phyloP scores from a whole-genome alignment of 2,113 vertebrate species.

The Spea multiplicata region DNA sequence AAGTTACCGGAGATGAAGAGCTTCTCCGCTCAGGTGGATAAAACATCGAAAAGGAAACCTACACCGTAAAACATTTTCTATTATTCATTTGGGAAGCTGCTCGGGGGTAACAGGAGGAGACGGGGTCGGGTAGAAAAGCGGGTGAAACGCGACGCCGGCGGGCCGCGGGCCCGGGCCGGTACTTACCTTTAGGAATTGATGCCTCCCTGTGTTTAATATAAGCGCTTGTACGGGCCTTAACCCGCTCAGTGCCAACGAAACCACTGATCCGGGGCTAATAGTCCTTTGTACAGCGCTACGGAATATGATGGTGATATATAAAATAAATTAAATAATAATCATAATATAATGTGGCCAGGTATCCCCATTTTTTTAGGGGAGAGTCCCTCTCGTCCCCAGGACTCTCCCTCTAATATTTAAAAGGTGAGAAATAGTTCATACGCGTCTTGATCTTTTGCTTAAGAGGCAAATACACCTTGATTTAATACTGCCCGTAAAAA shows the following conservation, averaged over 20 bases:
- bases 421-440: too few relatives aligned
- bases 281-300: too few relatives aligned
- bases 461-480: too few relatives aligned
- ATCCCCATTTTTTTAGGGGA: too few relatives aligned
- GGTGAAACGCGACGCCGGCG: background rate
- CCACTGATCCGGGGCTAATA: too few relatives aligned
- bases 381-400: too few relatives aligned
- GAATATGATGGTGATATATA: too few relatives aligned
- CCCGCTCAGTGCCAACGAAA: background rate
- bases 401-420: too few relatives aligned
- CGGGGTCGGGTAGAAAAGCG: background rate
- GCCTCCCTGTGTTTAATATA: background rate
- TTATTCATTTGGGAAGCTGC: conserved; percentile 24
- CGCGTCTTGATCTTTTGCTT: too few relatives aligned
- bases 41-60: background rate
- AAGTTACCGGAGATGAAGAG: background rate
- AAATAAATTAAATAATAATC: too few relatives aligned
- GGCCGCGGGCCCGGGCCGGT: background rate
- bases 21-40: background rate
- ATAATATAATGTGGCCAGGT: too few relatives aligned
- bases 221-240: background rate
- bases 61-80: conserved; percentile 1
- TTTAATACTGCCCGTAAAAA: too few relatives aligned
- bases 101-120: background rate
- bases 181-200: background rate